Percentiles rank a stretch among this genome's conserved stretches.
phyloP scores from a whole-genome alignment of 2,113 vertebrate species.

The Melanotaenia duboulayi region DNA sequence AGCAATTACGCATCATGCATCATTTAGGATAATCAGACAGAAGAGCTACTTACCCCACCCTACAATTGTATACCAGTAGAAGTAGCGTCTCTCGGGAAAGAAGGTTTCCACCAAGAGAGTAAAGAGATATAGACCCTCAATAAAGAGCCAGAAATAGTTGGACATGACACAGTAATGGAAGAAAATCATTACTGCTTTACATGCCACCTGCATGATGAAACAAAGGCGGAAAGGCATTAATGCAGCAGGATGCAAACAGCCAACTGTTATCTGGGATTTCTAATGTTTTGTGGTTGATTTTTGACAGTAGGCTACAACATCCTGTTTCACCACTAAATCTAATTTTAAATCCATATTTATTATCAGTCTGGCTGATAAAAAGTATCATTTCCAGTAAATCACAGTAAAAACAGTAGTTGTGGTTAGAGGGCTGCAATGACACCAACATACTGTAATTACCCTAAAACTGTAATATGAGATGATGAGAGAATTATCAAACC shows the following conservation, averaged over 20 bases:
- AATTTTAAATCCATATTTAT: too few relatives aligned
- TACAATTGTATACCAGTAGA: constrained; percentile 92
- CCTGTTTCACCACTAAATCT: too few relatives aligned
- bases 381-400: constrained; percentile 14
- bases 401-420: constrained; percentile 24
- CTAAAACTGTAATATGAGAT: background rate
- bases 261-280: background rate
- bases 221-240: constrained; percentile 7
- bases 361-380: too few relatives aligned
- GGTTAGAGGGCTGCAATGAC: background rate
- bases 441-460: background rate
- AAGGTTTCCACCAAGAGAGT: constrained; percentile 97
- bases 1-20: background rate
- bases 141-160: constrained; percentile 99
- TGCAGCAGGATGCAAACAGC: background rate
- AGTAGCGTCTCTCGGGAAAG: constrained; percentile 96
- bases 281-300: background rate
- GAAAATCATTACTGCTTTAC: constrained; percentile 97
- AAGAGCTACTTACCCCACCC: constrained; percentile 79
- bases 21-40: background rate
- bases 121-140: constrained; percentile 97
- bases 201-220: constrained; percentile 87
- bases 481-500: constrained; percentile 9
- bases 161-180: constrained; percentile 99
- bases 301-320: too few relatives aligned